Percentiles rank a stretch among this genome's conserved stretches.
Conservation (phyloP, 1,140 invertebrate genomes). For the Psilanteris sp. region DNA sequence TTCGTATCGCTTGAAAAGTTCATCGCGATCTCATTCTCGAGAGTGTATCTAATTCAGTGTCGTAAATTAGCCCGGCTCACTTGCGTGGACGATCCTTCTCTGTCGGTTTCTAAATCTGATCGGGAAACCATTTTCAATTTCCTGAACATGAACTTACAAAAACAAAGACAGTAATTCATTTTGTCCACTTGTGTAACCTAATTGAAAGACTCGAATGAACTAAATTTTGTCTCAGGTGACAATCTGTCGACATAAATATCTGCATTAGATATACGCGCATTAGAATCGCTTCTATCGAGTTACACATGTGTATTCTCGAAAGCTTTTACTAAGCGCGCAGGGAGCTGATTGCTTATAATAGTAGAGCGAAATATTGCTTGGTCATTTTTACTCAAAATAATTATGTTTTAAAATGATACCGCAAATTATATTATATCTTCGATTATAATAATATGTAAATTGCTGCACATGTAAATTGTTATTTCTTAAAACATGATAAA, state of each 20-base stretch:
- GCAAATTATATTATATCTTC: too few relatives aligned
- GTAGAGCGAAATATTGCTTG: too few relatives aligned
- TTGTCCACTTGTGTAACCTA: constrained; percentile 23
- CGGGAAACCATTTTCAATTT: constrained; percentile 23
- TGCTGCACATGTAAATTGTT: too few relatives aligned
- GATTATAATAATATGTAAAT: too few relatives aligned
- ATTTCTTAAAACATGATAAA: too few relatives aligned
- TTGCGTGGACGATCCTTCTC: constrained; percentile 17
- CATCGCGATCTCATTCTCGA: background rate
- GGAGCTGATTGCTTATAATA: too few relatives aligned
- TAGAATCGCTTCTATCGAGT: background rate
- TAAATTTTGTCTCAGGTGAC: constrained; percentile 38
- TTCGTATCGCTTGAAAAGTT: constrained; percentile 10
- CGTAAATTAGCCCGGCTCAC: constrained; percentile 14
- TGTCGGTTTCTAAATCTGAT: constrained; percentile 11
- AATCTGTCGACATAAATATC: constrained; percentile 30
- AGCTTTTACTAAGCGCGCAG: too few relatives aligned
- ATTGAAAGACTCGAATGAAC: constrained; percentile 33
- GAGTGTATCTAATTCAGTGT: constrained; percentile 2
- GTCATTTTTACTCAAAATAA: too few relatives aligned
- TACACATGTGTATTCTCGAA: too few relatives aligned
- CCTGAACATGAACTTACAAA: constrained; percentile 6
- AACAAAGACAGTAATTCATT: constrained; percentile 29
- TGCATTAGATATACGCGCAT: constrained; percentile 10
- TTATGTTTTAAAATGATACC: too few relatives aligned